A percentile compares a stretch with the other conserved stretches of the same genome.
Evolutionary conservation across 2,113 vertebrate genomes (phyloP).

Genomic region (Aythya baeri): DNA sequence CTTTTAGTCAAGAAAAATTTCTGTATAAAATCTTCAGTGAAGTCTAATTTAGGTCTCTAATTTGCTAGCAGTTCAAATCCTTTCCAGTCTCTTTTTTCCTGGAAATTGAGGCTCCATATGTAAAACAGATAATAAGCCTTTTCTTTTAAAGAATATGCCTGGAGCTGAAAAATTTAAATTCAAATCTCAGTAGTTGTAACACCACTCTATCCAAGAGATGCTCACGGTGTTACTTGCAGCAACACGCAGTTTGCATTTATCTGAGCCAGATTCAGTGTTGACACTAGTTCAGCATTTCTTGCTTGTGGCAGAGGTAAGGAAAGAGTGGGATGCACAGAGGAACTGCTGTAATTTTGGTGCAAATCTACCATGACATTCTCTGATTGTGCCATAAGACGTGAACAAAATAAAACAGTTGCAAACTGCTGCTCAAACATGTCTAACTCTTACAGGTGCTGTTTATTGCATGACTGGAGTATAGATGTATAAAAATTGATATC

Average conservation of each 20-base stretch:
- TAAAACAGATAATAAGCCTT: not conserved
- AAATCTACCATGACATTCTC: not conserved
- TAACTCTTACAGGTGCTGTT: not conserved
- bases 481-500: not conserved
- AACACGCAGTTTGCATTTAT: not conserved
- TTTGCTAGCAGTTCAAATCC: not conserved
- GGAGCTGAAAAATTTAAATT: not conserved
- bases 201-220: not conserved
- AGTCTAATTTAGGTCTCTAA: constrained; percentile 24
- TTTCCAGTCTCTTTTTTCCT: not conserved
- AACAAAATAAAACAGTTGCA: not conserved
- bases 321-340: not conserved
- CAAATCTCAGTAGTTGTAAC: not conserved
- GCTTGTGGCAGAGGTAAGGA: not conserved
- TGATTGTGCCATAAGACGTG: fast-evolving
- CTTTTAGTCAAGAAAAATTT: not conserved
- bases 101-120: not conserved
- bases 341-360: not conserved
- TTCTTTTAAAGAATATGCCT: constrained; percentile 11
- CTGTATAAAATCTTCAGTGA: not conserved
- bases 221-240: fast-evolving
- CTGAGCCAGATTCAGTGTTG: fast-evolving
- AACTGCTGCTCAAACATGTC: not conserved
- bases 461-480: fast-evolving
- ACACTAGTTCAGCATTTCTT: not conserved